Conservation (phyloP, 1,140 invertebrate genomes). For the Diabrotica virgifera region DNA sequence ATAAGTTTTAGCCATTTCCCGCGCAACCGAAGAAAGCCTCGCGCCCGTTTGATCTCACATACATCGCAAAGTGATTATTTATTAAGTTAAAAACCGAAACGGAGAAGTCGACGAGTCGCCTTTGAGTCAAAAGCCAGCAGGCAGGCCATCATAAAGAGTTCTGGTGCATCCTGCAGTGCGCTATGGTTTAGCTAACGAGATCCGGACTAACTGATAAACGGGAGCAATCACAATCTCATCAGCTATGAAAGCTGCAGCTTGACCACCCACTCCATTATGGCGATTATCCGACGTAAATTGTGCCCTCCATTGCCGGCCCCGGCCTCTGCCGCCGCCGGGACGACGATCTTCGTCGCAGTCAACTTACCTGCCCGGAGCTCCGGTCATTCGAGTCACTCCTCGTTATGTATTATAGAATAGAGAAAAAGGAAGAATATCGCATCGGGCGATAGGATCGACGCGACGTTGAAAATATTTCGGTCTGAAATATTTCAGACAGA, state of each 20-base stretch:
- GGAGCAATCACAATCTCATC: constrained; percentile 44
- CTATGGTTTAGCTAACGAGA: constrained; percentile 29
- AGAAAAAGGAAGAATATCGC: no score
- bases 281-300: constrained; percentile 30
- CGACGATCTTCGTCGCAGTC: neutral
- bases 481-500: no score
- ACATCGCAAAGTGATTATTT: neutral
- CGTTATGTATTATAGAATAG: neutral
- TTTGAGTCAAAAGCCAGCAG: neutral
- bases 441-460: no score
- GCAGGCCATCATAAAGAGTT: constrained; percentile 1
- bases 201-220: constrained; percentile 40
- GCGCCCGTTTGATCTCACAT: neutral
- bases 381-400: neutral
- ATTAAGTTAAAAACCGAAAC: constrained; percentile 1
- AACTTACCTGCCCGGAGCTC: neutral
- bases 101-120: neutral
- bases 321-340: no score
- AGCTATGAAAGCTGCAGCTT: constrained; percentile 41
- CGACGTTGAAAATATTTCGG: no score
- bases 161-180: constrained; percentile 23
- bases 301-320: neutral
- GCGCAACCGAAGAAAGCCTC: no score
- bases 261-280: constrained; percentile 41
- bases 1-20: no score